Conservation (phyloP, 2,888 invertebrate genomes). For the Galerucella nymphaeae region DNA sequence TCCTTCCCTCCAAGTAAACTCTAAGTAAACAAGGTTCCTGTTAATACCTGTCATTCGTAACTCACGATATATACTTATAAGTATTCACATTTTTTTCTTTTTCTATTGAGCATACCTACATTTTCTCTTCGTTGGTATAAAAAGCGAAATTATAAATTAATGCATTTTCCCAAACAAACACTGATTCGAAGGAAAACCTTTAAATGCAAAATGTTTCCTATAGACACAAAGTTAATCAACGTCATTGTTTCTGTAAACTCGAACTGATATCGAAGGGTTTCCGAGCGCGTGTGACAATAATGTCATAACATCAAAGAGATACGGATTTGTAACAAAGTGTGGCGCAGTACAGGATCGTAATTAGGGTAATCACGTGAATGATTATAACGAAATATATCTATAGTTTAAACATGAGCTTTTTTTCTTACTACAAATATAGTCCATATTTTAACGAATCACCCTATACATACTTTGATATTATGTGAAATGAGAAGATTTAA, state of each 20-base stretch:
- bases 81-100: neutral
- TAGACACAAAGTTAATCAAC: constrained; percentile 18
- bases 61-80: neutral
- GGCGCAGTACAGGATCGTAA: neutral
- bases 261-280: constrained; percentile 8
- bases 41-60: neutral
- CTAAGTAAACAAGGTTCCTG: too few species aligned
- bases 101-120: neutral
- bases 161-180: constrained; percentile 8
- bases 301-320: constrained; percentile 9
- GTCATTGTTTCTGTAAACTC: constrained; percentile 15
- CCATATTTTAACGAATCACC: too few species aligned
- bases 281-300: constrained; percentile 13
- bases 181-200: constrained; percentile 12
- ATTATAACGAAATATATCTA: too few species aligned
- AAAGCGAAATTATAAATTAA: constrained; percentile 12
- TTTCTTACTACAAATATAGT: too few species aligned
- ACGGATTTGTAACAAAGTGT: constrained; percentile 13
- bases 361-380: neutral
- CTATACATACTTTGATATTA: too few species aligned
- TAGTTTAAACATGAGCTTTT: too few species aligned
- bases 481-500: too few species aligned
- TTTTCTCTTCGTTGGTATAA: neutral
- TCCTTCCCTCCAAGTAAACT: too few species aligned
- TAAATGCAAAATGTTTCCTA: constrained; percentile 12